Conservation (phyloP, 1,140 invertebrate genomes). For the Acyrthosiphon pisum region DNA sequence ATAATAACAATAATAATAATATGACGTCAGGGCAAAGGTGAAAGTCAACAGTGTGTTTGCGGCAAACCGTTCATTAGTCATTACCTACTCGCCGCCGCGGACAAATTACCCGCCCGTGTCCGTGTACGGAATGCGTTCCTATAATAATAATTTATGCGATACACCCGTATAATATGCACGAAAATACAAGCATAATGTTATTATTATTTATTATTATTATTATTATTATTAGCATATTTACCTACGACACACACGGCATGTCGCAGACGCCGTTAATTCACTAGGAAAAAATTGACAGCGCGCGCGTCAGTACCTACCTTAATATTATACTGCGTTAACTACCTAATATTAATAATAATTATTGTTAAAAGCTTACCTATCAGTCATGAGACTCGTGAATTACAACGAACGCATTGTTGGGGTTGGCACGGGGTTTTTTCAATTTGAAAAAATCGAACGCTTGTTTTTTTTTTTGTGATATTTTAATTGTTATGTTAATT, state of each 20-base stretch:
- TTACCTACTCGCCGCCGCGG: neutral
- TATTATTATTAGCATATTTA: neutral
- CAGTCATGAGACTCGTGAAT: too few relatives aligned
- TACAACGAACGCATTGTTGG: too few relatives aligned
- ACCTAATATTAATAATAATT: too few relatives aligned
- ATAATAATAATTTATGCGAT: neutral
- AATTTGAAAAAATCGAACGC: too few relatives aligned
- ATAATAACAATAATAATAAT: slow-evolving; percentile 22
- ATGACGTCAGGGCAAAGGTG: slow-evolving; percentile 52
- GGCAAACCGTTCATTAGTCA: neutral
- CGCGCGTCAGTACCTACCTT: too few relatives aligned
- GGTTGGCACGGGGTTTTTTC: neutral
- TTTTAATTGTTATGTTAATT: neutral
- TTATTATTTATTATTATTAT: neutral
- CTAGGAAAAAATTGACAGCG: too few relatives aligned
- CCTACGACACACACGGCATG: neutral
- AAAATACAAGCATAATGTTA: neutral
- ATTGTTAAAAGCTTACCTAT: too few relatives aligned
- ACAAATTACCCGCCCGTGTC: neutral
- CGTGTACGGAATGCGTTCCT: neutral
- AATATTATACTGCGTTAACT: too few relatives aligned
- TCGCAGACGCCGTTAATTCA: too few relatives aligned
- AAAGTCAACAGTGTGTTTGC: slow-evolving; percentile 34
- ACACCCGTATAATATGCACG: neutral
- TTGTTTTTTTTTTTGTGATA: neutral